Evolutionary conservation across 2,113 vertebrate species (phyloP), one percentile per base, ranked within the genome.

Genomic region (Phoenicopterus ruber): DNA sequence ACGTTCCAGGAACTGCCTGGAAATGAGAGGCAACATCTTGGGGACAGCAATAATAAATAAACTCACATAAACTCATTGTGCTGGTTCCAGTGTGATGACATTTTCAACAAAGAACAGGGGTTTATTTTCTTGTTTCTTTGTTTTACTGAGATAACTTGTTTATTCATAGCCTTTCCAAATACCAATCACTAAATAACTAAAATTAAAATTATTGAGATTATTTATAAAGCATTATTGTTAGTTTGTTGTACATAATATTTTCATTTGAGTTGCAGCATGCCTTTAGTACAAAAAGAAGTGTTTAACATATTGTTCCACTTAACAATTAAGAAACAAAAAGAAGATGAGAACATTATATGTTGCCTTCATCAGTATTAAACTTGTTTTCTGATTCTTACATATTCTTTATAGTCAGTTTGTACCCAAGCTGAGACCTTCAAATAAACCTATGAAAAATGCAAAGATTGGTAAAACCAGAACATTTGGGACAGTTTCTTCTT

Each of bases 91-190:
- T 83, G 24, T 62, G 47, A 74, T 96, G 88, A 95, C 71, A 97
- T 97, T 97, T 97, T 94, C 49, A 88, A 82, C 65, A 95, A 91
- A 46, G 50, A 70, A 0, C 20, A 58, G 4, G 26, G 34, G 0
- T 25, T 71, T 93, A 80, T 93, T 89, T 96, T 89, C 62, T 73
- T 86, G 36, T 71, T 95, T 90, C 18, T 69, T 96, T 96, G 40
- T 93, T 95, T 96, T 73, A 59, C 19, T 77, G 77, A 96, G 87
- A 93, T 97, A 96, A 70, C 28, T 72, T 92, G 70, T 94, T 71
- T 96, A 71, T 38, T 50, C 32, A 46, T n/a, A 86, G 34, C 6
- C 47, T 96, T 96, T 94, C 70, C 28, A 93, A 96, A 95, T 84
- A 86, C 17, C 17, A 88, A 61, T 62, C 79, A 49, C 69, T 93